Evolutionary conservation across 2,113 vertebrate genomes (phyloP), one percentile per base, ranked within the genome.

Genomic region (Chaetodon auriga): DNA sequence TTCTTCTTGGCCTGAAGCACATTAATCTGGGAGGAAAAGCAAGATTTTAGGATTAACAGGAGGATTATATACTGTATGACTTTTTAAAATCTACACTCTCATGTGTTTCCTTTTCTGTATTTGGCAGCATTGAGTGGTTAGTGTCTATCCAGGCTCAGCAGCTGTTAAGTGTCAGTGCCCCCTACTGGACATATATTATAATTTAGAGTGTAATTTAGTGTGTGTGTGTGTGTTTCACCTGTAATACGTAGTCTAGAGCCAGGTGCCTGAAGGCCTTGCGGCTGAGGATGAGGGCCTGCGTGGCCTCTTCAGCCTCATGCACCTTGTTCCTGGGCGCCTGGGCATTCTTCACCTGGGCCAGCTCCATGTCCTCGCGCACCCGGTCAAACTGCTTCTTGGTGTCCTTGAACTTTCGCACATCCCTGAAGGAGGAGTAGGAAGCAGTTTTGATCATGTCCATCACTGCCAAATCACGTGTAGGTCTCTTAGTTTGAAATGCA

Each of bases 331-430:
- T 95, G 0, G 98, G 96, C 0, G 97, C 98, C 92, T 99, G 98
- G 0, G 98, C 98, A 0, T 99, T 99, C 94, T 98, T 97, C 90
- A 97, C 97, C 93, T 99, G 95, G 0, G 98, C 97, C 23, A 98
- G 92, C 87, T 99, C 98, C 97, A 99, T 96, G 93, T 99, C 98
- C 86, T 99, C 98, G 0, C 98, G 93, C 54, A 98, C 97, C 74
- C 98, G 97, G 95, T 99, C 98, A 92, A 99, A 99, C 78, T 99
- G 98, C 88, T 99, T 99, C 93, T 99, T 99, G 2, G 97, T 97
- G 93, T 99, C 98, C 93, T 99, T 99, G 89, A 99, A 99, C 94
- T 97, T 98, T 66, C 97, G 96, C 66, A 99, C 97, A 87, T 99
- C 98, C 74, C 98, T 99, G 86, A 21, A n/a, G 1, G 51, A 75